phyloP scores from a whole-genome alignment of 2,888 invertebrate genomes.

The Phengaris arion region DNA sequence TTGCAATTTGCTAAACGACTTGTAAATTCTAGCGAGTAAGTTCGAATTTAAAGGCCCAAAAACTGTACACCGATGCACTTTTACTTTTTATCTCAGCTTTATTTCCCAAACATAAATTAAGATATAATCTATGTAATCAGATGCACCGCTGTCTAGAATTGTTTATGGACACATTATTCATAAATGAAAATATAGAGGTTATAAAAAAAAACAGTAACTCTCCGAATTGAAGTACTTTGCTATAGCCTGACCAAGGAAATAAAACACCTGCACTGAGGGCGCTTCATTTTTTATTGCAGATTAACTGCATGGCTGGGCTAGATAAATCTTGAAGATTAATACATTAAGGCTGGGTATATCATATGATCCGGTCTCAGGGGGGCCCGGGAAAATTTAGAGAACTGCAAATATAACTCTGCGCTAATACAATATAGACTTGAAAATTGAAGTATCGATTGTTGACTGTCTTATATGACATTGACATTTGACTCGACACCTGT shows the following conservation, averaged over 20 bases:
- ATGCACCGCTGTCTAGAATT: not conserved
- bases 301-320: not conserved
- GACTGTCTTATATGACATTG: too few relatives aligned
- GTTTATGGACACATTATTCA: not conserved
- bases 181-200: not conserved
- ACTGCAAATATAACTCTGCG: too few relatives aligned
- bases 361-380: too few relatives aligned
- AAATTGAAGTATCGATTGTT: too few relatives aligned
- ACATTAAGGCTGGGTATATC: too few relatives aligned
- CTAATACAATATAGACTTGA: too few relatives aligned
- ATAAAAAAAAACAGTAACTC: slow-evolving; percentile 1
- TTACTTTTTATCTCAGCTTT: slow-evolving; percentile 17
- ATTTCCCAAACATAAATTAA: slow-evolving; percentile 2
- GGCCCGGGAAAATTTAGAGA: too few relatives aligned
- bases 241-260: not conserved
- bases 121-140: not conserved
- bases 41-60: slow-evolving; percentile 66
- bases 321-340: not conserved
- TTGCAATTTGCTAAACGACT: slow-evolving; percentile 46
- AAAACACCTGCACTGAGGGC: not conserved
- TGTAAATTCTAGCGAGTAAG: slow-evolving; percentile 54
- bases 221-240: not conserved
- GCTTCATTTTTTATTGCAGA: not conserved
- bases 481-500: too few relatives aligned
- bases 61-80: slow-evolving; percentile 68